Conservation (phyloP, 2,113 vertebrate genomes). For the Myotis lucifugus region DNA sequence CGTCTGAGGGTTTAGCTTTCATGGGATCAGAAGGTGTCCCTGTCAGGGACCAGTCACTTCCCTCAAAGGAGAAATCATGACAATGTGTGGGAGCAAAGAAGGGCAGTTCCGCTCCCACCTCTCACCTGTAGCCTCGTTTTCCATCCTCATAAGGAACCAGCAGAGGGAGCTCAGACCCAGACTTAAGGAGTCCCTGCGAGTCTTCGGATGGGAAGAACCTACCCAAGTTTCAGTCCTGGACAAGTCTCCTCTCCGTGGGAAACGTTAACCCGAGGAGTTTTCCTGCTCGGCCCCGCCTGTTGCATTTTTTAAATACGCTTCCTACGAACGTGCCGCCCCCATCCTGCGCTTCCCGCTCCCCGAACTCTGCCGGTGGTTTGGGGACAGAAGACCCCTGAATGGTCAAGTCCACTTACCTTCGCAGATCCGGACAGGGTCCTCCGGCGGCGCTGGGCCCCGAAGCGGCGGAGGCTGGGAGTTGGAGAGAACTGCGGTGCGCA, state of each 20-base stretch:
- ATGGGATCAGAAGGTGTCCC: background rate
- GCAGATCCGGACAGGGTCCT: background rate
- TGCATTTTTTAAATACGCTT: constrained; percentile 12
- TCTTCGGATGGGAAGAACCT: constrained; percentile 45
- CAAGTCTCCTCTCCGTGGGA: constrained; percentile 49
- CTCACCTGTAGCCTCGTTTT: constrained; percentile 17
- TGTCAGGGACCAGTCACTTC: background rate
- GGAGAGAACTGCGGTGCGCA: background rate
- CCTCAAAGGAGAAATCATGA: background rate
- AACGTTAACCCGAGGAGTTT: constrained; percentile 44
- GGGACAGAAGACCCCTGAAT: background rate
- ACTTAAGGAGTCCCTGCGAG: background rate
- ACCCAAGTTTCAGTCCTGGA: constrained; percentile 77
- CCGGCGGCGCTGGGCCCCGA: background rate
- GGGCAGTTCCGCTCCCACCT: background rate
- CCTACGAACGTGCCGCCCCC: background rate
- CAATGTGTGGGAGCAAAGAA: background rate
- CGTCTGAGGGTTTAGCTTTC: background rate
- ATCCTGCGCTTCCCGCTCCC: background rate
- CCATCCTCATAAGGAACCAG: background rate
- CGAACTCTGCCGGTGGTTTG: background rate
- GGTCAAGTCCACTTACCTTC: constrained; percentile 66
- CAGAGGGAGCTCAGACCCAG: constrained; percentile 78
- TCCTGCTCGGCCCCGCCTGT: constrained; percentile 49
- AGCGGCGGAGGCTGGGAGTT: background rate